A percentile compares a stretch with the other conserved stretches of the same genome.
Evolutionary conservation across 1,140 invertebrate genomes (phyloP).

Genomic region (Galleria mellonella): DNA sequence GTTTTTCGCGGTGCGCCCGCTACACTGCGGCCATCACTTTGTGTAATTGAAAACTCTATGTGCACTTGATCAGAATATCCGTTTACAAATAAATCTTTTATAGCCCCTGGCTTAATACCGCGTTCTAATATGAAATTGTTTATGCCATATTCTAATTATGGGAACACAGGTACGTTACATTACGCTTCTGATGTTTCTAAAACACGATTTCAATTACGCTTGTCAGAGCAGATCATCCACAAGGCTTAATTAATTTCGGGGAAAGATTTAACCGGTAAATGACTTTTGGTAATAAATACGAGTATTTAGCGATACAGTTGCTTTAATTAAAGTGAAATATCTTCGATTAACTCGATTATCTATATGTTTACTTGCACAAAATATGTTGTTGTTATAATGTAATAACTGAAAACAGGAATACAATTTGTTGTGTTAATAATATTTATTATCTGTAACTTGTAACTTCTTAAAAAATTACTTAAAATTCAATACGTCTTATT

Average conservation of each 20-base stretch:
- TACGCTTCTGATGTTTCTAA: neutral
- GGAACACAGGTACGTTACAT: neutral
- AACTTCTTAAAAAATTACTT: no score
- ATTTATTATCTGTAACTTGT: no score
- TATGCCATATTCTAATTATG: neutral
- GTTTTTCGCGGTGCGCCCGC: slow-evolving; percentile 57
- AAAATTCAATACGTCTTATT: no score
- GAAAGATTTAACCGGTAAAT: slow-evolving; percentile 4
- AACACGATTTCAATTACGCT: slow-evolving; percentile 1
- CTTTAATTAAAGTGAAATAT: neutral
- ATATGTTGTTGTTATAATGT: neutral
- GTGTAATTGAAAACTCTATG: slow-evolving; percentile 72
- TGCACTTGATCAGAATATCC: slow-evolving; percentile 52
- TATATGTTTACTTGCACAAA: neutral
- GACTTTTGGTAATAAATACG: neutral
- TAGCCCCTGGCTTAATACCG: slow-evolving; percentile 8
- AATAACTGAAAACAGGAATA: neutral
- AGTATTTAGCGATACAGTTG: neutral
- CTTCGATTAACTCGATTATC: neutral
- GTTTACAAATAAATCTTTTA: slow-evolving; percentile 56
- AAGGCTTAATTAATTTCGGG: slow-evolving; percentile 4
- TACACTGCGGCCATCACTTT: slow-evolving; percentile 60
- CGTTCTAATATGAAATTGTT: neutral
- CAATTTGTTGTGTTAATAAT: neutral
- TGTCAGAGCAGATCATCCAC: slow-evolving; percentile 4